Base-by-base conservation (phyloP, 2,113 vertebrate species). In the Phyllostomus hastatus region DNA sequence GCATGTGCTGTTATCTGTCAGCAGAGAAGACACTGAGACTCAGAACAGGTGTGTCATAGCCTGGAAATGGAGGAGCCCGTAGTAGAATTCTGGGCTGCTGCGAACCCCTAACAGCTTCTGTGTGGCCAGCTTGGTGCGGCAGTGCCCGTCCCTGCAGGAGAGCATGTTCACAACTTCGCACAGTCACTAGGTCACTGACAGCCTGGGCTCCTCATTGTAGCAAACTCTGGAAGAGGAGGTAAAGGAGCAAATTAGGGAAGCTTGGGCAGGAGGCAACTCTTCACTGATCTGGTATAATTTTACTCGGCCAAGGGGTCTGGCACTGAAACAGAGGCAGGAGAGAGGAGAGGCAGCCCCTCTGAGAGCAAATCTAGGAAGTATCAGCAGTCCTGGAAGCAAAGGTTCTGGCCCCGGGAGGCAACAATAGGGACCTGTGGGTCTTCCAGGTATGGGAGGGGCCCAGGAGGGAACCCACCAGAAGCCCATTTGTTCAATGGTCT, bases 41-140 rank as follows among this genome's bases (percentile, higher is more conserved):
- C 5, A 1, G 46, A 9, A 12, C 43, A 70, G 5, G 3, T 4
- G 14, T 15, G 28, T 59, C 0, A 0, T 3, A n/a, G 22, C 57
- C 78, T 1, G 4, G 28, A 66, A 20, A 5, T 1, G 11, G 22
- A 46, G 85, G 54, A 8, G 8, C 54, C 19, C 0, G 22, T 1
- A 10, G 33, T 16, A 8, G 33, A 10, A 20, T 59, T 5, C 41
- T 10, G 8, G 52, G 38, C 52, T 50, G 54, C 66, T 81, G 35
- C 15, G 24, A 41, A 17, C 33, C 17, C n/a, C 78, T 52, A 16
- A n/a, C 24, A 4, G 41, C 75, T 78, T 17, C 46, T 5, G 24
- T 24, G 48, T 22, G 19, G 12, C 8, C 41, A 33, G 20, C 50
- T 19, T 11, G 52, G 28, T 3, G 7, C 14, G 26, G 24, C 66